phyloP scores from a whole-genome alignment of 2,113 vertebrate species.

The Syngnathus floridae region DNA sequence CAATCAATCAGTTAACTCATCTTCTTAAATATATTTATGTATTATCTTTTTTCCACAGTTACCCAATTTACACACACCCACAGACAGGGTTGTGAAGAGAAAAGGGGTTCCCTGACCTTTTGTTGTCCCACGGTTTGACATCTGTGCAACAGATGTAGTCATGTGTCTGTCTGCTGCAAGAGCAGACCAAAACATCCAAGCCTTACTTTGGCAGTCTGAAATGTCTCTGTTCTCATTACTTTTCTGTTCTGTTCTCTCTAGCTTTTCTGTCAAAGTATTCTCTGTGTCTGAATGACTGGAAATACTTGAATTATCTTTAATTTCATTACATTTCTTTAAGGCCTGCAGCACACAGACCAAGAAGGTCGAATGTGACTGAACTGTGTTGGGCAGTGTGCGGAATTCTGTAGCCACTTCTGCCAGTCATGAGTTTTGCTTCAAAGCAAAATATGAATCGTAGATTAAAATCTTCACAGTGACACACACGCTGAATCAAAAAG shows the following conservation, averaged over 20 bases:
- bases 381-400: too few relatives aligned
- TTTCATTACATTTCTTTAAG: slow-evolving; percentile 14
- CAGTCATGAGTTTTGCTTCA: background rate
- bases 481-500: background rate
- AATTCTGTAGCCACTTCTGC: background rate
- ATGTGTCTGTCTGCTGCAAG: slow-evolving; percentile 56
- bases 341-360: too few relatives aligned
- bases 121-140: slow-evolving; percentile 61
- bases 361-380: too few relatives aligned
- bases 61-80: slow-evolving; percentile 20
- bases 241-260: slow-evolving; percentile 34
- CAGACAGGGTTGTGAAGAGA: slow-evolving; percentile 45
- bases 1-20: background rate
- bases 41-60: slow-evolving; percentile 15
- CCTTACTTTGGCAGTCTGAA: slow-evolving; percentile 58
- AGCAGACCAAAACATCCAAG: slow-evolving; percentile 65
- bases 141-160: slow-evolving; percentile 70
- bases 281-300: slow-evolving; percentile 1
- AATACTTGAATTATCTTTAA: slow-evolving; percentile 12
- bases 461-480: background rate
- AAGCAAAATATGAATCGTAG: background rate
- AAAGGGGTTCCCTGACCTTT: slow-evolving; percentile 76
- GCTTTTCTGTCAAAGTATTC: background rate
- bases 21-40: slow-evolving; percentile 34
- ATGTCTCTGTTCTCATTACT: slow-evolving; percentile 49